phyloP scores from a whole-genome alignment of 2,113 vertebrate genomes.

The Microcebus tavaratra region DNA sequence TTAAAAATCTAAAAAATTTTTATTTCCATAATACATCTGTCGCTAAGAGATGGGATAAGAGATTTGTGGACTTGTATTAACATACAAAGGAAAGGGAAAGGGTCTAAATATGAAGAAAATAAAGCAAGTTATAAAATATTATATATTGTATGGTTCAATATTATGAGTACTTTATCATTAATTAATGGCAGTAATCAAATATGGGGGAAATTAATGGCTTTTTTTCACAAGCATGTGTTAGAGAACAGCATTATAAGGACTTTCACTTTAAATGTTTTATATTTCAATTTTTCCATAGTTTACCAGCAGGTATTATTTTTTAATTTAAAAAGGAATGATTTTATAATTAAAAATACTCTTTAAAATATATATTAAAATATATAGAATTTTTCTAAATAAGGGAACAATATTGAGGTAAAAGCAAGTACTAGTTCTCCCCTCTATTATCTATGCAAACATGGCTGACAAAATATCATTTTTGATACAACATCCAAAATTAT shows the following conservation, averaged over 20 bases:
- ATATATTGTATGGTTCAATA: not conserved
- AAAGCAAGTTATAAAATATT: not conserved
- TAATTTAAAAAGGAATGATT: slow-evolving; percentile 1
- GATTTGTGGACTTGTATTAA: not conserved
- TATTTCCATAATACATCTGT: not conserved
- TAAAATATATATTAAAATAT: slow-evolving; percentile 4
- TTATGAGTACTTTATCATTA: not conserved
- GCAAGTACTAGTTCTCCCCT: not conserved
- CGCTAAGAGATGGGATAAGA: not conserved
- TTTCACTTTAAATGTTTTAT: not conserved
- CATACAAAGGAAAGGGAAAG: not conserved
- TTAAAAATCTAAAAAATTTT: not conserved
- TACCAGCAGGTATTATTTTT: not conserved
- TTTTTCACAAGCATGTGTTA: not conserved
- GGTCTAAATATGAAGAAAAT: not conserved
- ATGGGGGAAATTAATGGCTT: not conserved
- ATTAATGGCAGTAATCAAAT: not conserved
- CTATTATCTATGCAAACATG: not conserved
- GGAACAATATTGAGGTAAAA: not conserved
- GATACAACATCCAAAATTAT: slow-evolving; percentile 14
- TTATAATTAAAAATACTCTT: slow-evolving; percentile 28
- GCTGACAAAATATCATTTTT: slow-evolving; percentile 5
- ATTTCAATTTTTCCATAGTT: slow-evolving; percentile 7
- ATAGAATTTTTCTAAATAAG: not conserved
- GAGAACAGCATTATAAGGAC: not conserved